Conservation (phyloP, 1,140 invertebrate genomes). For the Anoplophora glabripennis region DNA sequence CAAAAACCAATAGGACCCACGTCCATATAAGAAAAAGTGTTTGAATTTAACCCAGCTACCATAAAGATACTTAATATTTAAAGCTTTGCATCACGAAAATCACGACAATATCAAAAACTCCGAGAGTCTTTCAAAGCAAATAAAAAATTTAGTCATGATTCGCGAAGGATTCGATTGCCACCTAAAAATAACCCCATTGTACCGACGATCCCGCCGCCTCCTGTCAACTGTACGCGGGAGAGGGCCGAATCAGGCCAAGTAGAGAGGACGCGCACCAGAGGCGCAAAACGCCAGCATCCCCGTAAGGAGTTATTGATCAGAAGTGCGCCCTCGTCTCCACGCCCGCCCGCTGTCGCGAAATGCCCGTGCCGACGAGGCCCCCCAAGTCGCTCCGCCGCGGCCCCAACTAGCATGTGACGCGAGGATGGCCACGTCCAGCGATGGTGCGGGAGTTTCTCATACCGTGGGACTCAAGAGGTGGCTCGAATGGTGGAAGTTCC, state of each 20-base stretch:
- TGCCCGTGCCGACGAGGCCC: conserved; percentile 13
- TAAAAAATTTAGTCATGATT: no score
- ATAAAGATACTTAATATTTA: no score
- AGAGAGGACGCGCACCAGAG: conserved; percentile 1
- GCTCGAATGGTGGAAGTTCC: conserved; percentile 41
- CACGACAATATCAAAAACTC: no score
- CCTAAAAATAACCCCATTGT: no score
- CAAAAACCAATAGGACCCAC: no score
- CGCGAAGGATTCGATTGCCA: no score
- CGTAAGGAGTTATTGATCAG: conserved; percentile 40
- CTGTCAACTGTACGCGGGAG: background rate
- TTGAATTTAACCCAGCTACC: no score
- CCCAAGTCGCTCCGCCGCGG: background rate
- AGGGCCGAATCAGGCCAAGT: background rate
- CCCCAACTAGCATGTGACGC: conserved; percentile 7
- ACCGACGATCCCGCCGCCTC: background rate
- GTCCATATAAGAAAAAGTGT: no score
- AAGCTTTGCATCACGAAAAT: no score
- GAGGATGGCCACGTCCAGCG: conserved; percentile 35
- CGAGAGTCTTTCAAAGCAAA: no score
- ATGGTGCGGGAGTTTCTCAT: conserved; percentile 26
- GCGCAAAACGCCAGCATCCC: conserved; percentile 9
- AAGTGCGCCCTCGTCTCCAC: conserved; percentile 33
- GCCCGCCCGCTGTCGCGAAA: conserved; percentile 28
- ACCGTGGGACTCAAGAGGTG: conserved; percentile 38